These are phyloP conservation scores for Apis mellifera DNA, from an alignment of 1,140 invertebrate genomes.

Conservation along the genomic window DNA sequence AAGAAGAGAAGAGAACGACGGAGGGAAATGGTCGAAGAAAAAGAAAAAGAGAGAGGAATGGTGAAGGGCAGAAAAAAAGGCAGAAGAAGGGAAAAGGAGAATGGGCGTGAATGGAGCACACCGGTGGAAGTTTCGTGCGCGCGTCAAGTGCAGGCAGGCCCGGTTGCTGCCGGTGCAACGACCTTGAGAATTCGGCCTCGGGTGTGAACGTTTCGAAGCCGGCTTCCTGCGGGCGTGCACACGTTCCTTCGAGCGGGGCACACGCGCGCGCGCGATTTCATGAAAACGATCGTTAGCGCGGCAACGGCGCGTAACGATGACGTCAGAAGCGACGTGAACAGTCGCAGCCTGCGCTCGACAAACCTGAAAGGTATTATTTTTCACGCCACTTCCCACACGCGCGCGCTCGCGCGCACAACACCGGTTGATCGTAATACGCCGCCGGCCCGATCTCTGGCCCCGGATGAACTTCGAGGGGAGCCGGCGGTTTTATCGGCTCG, in stretches of 20 bases:
- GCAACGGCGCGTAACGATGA: constrained; percentile 64
- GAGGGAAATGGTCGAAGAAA: background rate
- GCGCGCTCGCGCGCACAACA: background rate
- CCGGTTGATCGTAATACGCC: too few species aligned
- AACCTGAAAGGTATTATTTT: constrained; percentile 65
- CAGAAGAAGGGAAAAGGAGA: background rate
- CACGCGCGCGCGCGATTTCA: constrained; percentile 48
- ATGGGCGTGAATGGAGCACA: background rate
- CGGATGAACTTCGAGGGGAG: too few species aligned
- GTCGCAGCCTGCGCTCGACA: constrained; percentile 49
- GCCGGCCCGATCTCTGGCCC: too few species aligned
- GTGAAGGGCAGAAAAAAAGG: background rate
- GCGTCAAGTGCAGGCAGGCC: constrained; percentile 40
- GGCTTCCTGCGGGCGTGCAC: constrained; percentile 20
- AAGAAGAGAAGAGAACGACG: background rate
- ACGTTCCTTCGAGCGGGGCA: background rate
- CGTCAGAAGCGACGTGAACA: constrained; percentile 62
- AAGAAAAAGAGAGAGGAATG: background rate
- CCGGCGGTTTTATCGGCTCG: too few species aligned
- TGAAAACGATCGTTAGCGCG: constrained; percentile 68
- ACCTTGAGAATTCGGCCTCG: constrained; percentile 52
- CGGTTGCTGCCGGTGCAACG: constrained; percentile 22
- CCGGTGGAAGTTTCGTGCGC: background rate
- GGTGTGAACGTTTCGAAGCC: constrained; percentile 27
- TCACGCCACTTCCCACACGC: constrained; percentile 48